Base-by-base conservation (phyloP, 2,797 vertebrate species). In the Tenualosa thibaudeaui region DNA sequence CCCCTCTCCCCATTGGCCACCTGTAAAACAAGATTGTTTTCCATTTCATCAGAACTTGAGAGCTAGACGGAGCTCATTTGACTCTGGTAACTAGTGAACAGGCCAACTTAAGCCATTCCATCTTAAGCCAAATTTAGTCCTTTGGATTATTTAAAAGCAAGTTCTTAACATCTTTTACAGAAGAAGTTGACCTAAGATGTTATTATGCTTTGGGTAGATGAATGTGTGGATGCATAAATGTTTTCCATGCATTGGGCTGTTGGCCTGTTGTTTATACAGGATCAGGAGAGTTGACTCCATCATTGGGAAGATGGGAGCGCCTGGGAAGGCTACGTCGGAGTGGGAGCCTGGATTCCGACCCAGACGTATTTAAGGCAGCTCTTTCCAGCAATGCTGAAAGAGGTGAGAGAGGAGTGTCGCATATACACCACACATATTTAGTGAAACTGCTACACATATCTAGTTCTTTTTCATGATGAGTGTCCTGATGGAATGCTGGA, bases 301-400 rank as follows among this genome's bases (percentile, higher is more conserved):
- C 75, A 83, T 46, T 17, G 40, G 71, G 19, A 19, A 43, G 71
- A 46, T 43, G 91, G 62, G 93, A 93, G 6, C 89, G 93, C 0
- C 91, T 94, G 56, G 93, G 92, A 58, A 90, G 89, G 46, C 90
- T 94, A 54, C 91, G 91, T 84, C 89, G 93, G 94, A 96, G 96
- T 75, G 95, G 95, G 84, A 98, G 97, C 5, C 93, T 98, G 86
- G 97, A 96, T 90, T 95, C 96, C 0, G 96, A 96, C 60, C 90
- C 96, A 0, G 96, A 97, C 8, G 87, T 96, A 65, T 93, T 96
- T 56, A 97, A 96, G 85, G 89, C 92, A 49, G 88, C 88, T 75
- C 93, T 84, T 65, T 89, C 89, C 49, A 90, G 86, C 0, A 91
- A 94, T 43, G 24, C 90, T 51, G 92, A 94, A 78, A 86, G 86